These are phyloP conservation scores for Luperina testacea DNA, from an alignment of 2,888 invertebrate species.

Conservation along the genomic window DNA sequence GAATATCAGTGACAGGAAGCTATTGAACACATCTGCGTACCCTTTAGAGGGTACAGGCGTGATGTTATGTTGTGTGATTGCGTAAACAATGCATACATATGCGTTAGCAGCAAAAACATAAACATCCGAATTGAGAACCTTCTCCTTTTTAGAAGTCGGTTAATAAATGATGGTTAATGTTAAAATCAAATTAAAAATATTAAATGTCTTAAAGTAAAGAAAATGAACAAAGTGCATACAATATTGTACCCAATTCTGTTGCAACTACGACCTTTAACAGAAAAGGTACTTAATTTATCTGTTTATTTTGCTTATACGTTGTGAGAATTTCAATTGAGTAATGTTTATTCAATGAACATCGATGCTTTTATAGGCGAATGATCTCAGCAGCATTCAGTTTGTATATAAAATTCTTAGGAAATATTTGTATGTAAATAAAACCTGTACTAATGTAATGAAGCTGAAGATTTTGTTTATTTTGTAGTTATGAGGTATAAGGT, in stretches of 20 bases:
- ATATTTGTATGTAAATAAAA: conserved; percentile 9
- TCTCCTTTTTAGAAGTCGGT: no score
- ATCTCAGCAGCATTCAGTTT: conserved; percentile 27
- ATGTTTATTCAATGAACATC: conserved; percentile 43
- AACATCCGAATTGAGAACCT: no score
- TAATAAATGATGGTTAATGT: background rate
- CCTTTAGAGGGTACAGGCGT: no score
- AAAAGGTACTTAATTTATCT: conserved; percentile 48
- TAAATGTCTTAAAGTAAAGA: background rate
- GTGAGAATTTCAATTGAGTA: conserved; percentile 45
- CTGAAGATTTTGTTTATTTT: background rate
- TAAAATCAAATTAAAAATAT: background rate
- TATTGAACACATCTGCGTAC: no score
- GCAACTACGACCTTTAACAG: conserved; percentile 50
- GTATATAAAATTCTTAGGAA: background rate
- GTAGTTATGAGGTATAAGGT: background rate
- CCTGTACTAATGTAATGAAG: background rate
- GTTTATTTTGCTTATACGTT: conserved; percentile 48
- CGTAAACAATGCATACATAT: no score
- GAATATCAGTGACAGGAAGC: no score
- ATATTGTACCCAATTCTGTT: conserved; percentile 32
- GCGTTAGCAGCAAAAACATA: no score
- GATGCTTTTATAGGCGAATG: conserved; percentile 7
- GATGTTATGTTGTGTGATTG: no score
- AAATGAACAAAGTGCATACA: conserved; percentile 4